A percentile compares a stretch with the other conserved stretches of the same genome.
phyloP scores from a whole-genome alignment of 2,888 invertebrate genomes.

The Allacma fusca region DNA sequence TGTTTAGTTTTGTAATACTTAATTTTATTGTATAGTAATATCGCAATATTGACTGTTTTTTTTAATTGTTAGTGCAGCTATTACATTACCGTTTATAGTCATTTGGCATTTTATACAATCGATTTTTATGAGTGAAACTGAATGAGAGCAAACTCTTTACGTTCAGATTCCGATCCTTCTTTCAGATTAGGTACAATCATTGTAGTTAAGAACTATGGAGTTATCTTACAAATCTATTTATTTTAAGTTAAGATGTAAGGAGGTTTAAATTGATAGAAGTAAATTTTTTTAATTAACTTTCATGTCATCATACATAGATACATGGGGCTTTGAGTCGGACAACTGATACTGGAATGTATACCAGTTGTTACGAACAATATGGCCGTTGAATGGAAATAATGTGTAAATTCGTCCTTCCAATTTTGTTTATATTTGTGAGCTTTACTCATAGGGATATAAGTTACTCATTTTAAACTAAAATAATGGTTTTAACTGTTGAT shows the following conservation, averaged over 20 bases:
- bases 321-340: no score
- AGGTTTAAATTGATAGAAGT: neutral
- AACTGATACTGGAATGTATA: no score
- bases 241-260: neutral
- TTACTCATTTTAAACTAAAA: no score
- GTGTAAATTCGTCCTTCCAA: neutral
- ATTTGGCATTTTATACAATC: conserved; percentile 37
- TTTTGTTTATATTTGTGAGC: no score
- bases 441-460: no score
- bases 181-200: neutral
- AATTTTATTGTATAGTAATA: conserved; percentile 10
- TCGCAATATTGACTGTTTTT: conserved; percentile 13
- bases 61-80: neutral
- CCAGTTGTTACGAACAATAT: no score
- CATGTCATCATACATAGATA: no score
- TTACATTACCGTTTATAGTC: conserved; percentile 17
- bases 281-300: conserved; percentile 2
- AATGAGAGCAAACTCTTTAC: neutral
- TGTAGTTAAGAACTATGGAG: neutral
- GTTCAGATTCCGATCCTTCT: neutral
- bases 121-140: conserved; percentile 12
- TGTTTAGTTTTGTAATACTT: neutral
- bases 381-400: no score
- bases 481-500: no score
- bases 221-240: conserved; percentile 21